A percentile compares a stretch with the other conserved stretches of the same genome.
Evolutionary conservation across 2,888 invertebrate species (phyloP).

Genomic region (Agriopis leucophaearia): DNA sequence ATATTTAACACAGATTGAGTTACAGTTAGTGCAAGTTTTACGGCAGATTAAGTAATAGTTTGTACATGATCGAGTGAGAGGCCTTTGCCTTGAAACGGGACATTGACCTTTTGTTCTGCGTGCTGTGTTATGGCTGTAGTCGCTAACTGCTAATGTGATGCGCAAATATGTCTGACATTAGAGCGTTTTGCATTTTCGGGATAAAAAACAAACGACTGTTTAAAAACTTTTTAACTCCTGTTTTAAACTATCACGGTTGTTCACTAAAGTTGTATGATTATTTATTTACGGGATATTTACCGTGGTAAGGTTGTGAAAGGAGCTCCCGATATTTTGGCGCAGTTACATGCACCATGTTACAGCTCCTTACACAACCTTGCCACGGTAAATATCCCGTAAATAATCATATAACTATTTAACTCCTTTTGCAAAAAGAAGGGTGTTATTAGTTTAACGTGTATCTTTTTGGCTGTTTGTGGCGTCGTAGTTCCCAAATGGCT

Average conservation of each 20-base stretch:
- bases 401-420: too few species aligned
- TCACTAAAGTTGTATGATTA: too few species aligned
- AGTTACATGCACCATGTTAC: too few species aligned
- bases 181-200: neutral
- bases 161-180: conserved; percentile 4
- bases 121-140: neutral
- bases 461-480: too few species aligned
- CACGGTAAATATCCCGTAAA: too few species aligned
- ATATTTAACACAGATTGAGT: neutral
- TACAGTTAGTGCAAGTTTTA: neutral
- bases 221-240: neutral
- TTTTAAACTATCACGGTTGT: neutral
- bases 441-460: too few species aligned
- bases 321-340: too few species aligned
- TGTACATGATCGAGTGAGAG: neutral
- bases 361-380: too few species aligned
- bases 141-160: conserved; percentile 16
- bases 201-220: neutral
- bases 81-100: conserved; percentile 28
- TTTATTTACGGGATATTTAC: too few species aligned
- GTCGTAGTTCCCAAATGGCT: too few species aligned
- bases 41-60: neutral
- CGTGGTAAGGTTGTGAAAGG: too few species aligned
- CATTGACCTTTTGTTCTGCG: conserved; percentile 25
- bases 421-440: too few species aligned